These are phyloP conservation scores for Phyllotis vaccarum DNA, from an alignment of 2,797 vertebrate species.

Conservation along the genomic window DNA sequence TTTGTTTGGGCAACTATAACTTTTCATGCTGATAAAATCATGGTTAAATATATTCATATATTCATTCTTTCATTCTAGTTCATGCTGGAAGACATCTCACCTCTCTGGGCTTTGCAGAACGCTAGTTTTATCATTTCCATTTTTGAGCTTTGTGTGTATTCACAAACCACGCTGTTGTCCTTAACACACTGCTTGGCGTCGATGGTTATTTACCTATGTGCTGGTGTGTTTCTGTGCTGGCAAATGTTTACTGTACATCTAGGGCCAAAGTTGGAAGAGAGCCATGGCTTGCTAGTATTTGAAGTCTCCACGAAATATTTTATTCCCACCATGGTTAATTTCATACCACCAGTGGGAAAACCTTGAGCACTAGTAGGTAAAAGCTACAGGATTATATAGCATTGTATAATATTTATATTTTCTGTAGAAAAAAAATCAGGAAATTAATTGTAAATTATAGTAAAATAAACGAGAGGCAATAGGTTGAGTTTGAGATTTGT, in stretches of 20 bases:
- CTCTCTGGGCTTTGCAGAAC: not conserved
- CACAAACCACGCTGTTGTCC: not conserved
- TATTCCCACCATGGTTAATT: not conserved
- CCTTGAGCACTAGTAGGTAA: not conserved
- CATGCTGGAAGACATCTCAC: not conserved
- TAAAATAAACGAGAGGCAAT: conserved; percentile 25
- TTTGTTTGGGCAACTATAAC: not conserved
- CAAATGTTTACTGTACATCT: not conserved
- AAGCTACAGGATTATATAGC: not conserved
- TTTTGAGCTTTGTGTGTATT: not conserved
- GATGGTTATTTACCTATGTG: not conserved
- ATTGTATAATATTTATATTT: not conserved
- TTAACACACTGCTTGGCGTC: not conserved
- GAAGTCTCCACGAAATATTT: not conserved
- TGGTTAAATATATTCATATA: not conserved
- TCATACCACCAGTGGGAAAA: not conserved
- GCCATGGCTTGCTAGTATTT: not conserved
- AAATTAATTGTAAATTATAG: not conserved
- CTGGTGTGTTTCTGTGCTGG: not conserved
- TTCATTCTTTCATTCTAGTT: not conserved
- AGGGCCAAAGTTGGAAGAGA: not conserved
- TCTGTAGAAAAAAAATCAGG: not conserved
- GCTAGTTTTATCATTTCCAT: not conserved
- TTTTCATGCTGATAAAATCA: conserved; percentile 29
- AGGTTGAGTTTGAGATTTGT: not conserved